Base-by-base conservation (phyloP, 2,888 invertebrate species). In the Dioctria linearis region DNA sequence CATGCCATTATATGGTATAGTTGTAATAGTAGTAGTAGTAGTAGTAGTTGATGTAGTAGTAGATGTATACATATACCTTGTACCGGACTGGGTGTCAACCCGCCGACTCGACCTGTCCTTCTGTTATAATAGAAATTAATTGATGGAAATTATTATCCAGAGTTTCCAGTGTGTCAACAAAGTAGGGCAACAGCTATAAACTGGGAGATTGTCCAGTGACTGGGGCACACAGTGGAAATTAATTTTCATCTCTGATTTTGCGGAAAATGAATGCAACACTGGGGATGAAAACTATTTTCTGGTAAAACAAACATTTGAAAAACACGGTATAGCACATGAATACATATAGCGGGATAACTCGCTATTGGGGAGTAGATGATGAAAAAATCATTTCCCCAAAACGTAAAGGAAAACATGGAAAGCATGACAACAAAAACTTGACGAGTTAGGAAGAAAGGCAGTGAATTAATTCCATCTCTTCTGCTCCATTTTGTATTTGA, bases 41-140 rank as follows among this genome's bases (percentile, higher is more conserved):
- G 25, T 25, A 25, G 0, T 25, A 0, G 25, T n/a, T n/a, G n/a
- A n/a, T 25, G 25, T 25, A 25, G 25, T 25, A 25, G 0, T 25
- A 0, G 25, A 25, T 1, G 25, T 25, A 25, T 25, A 25, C 51
- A 4, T 51, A 8, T 51, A 51, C 3, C 51, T n/a, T 8, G 51
- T 51, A 51, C n/a, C n/a, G n/a, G 9, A 51, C 51, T 4, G 9
- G 51, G 51, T n/a, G 4, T 11, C 25, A 25, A 25, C 25, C 25
- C 25, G 43, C 61, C 59, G 59, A 59, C 13, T 43, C 13, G 25
- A 25, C 25, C 75, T 61, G 13, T 61, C 51, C 61, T 40, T 25
- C 25, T 59, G 75, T 13, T 59, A 61, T 61, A 75, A 75, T 75
- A 75, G 75, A 61, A 75, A 75, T 75, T 75, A 75, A 75, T 75